Percentiles rank a stretch among this genome's conserved stretches.
phyloP scores from a whole-genome alignment of 2,113 vertebrate species.

The Microcebus griseorufus region DNA sequence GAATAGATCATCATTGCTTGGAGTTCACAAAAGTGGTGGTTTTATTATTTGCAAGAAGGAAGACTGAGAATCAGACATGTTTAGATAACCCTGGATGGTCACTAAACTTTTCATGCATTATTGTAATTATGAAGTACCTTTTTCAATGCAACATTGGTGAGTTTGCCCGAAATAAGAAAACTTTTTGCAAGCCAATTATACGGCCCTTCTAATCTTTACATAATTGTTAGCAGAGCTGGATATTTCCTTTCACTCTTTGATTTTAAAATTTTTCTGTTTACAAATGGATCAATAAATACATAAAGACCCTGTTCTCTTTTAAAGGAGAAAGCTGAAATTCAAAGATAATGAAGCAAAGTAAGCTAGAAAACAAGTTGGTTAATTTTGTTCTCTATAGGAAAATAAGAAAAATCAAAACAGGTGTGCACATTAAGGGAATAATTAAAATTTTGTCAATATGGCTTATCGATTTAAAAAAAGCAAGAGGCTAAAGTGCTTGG shows the following conservation, averaged over 20 bases:
- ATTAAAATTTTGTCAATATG: conserved; percentile 51
- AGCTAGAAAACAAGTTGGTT: background rate
- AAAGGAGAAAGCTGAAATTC: conserved; percentile 55
- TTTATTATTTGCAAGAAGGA: conserved; percentile 11
- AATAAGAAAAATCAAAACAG: conserved; percentile 18
- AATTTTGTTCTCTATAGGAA: conserved; percentile 17
- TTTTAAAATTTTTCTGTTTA: background rate
- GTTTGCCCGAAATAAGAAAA: conserved; percentile 36
- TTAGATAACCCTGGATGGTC: background rate
- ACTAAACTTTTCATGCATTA: background rate
- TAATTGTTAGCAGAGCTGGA: background rate
- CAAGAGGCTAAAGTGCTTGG: background rate
- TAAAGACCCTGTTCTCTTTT: background rate
- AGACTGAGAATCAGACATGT: background rate
- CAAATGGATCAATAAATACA: conserved; percentile 29
- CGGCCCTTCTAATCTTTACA: conserved; percentile 29
- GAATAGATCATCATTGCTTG: background rate
- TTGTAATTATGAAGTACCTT: conserved; percentile 8
- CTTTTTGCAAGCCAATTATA: background rate
- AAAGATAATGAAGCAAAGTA: background rate
- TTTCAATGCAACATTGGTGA: background rate
- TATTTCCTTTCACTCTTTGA: conserved; percentile 34
- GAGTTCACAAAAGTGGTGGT: background rate
- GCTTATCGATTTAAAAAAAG: conserved; percentile 50
- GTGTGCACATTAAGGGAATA: conserved; percentile 1